These are phyloP conservation scores for Eucidaris tribuloides DNA, from an alignment of 35 echinoderm and acorn worm genomes.

Conservation along the genomic window DNA sequence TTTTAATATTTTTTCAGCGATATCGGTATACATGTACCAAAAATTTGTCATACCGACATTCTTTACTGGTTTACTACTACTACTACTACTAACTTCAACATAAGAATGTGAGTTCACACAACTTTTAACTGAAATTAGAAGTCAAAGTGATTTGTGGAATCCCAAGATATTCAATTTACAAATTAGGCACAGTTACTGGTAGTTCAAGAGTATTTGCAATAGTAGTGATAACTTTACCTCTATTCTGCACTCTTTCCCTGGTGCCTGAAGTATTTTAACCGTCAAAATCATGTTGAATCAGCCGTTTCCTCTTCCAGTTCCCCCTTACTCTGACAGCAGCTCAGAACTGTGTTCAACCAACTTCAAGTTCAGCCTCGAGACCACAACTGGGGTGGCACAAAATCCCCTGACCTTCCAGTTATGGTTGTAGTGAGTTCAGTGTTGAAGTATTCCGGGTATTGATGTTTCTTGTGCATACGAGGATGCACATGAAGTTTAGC, in stretches of 20 bases:
- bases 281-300: conserved; percentile 39
- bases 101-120: neutral
- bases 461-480: too few species aligned
- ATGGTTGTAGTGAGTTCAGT: too few species aligned
- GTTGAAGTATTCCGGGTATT: too few species aligned
- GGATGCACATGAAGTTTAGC: too few species aligned
- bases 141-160: neutral
- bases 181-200: neutral
- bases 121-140: neutral
- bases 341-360: too few species aligned
- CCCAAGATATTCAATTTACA: neutral
- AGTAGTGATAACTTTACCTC: conserved; percentile 24
- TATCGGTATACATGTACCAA: neutral
- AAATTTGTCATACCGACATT: too few species aligned
- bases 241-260: conserved; percentile 49
- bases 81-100: neutral
- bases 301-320: too few species aligned
- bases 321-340: too few species aligned
- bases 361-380: too few species aligned
- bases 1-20: too few species aligned
- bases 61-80: neutral
- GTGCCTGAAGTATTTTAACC: conserved; percentile 59
- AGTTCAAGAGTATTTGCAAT: neutral
- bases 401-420: too few species aligned
- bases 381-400: too few species aligned